Percentiles rank a stretch among this genome's conserved stretches.
Evolutionary conservation across 2,888 invertebrate species (phyloP).

Genomic region (Brachypalpus laphriformis): DNA sequence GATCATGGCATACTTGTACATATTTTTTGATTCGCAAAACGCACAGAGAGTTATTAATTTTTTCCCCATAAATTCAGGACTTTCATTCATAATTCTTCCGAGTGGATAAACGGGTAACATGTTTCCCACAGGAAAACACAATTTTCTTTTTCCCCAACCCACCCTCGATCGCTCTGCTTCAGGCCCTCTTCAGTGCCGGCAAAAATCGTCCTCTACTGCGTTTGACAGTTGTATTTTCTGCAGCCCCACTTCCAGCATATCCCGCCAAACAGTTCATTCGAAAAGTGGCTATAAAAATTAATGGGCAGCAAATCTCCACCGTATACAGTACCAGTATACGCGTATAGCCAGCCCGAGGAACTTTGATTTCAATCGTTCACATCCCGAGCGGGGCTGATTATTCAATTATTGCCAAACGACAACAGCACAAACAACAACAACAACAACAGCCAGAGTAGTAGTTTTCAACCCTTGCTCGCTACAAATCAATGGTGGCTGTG

Average conservation of each 20-base stretch:
- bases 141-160: constrained; percentile 15
- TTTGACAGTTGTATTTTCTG: constrained; percentile 58
- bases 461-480: constrained; percentile 37
- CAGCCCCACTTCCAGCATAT: not conserved
- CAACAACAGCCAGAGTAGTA: not conserved
- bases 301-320: constrained; percentile 56
- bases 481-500: not conserved
- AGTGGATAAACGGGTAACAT: constrained; percentile 64
- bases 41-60: constrained; percentile 27
- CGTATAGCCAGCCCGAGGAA: constrained; percentile 9
- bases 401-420: constrained; percentile 58
- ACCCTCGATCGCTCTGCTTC: not conserved
- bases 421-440: constrained; percentile 19
- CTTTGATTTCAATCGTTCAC: constrained; percentile 51
- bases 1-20: constrained; percentile 1
- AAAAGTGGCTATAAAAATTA: constrained; percentile 60
- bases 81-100: constrained; percentile 68
- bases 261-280: not conserved
- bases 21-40: constrained; percentile 37
- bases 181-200: not conserved
- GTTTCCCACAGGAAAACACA: constrained; percentile 68
- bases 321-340: not conserved
- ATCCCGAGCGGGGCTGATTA: constrained; percentile 42
- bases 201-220: constrained; percentile 43
- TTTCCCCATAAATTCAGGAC: constrained; percentile 52